phyloP scores from a whole-genome alignment of 37 sponge, comb jelly and placozoan genomes.

The Beroe forskalii region DNA sequence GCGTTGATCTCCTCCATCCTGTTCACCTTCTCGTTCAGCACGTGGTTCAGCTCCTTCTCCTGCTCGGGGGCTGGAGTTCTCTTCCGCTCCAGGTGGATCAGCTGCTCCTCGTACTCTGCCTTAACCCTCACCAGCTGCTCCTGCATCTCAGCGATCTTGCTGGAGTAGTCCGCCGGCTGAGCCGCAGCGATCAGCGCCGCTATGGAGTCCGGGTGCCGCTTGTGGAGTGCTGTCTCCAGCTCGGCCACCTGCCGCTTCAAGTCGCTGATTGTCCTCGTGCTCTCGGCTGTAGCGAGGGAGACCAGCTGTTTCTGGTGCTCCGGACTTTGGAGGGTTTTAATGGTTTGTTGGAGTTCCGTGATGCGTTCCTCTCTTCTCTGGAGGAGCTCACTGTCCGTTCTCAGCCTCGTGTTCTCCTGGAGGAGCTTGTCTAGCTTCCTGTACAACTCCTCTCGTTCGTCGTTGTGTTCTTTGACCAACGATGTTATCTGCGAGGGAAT shows the following conservation, averaged over 20 bases:
- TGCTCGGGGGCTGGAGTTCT: background rate
- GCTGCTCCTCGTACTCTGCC: constrained; percentile 20
- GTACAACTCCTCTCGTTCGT: constrained; percentile 27
- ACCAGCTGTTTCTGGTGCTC: constrained; percentile 21
- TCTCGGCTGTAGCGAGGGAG: background rate
- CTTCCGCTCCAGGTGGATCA: background rate
- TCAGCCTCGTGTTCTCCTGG: constrained; percentile 1
- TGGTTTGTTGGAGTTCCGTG: background rate
- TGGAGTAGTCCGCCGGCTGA: constrained; percentile 4
- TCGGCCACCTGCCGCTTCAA: constrained; percentile 55
- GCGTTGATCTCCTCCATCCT: constrained; percentile 7
- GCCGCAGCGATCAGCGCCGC: constrained; percentile 31
- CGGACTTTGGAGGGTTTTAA: background rate
- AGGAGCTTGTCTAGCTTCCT: background rate
- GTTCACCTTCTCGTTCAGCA: constrained; percentile 16
- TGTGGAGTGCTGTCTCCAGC: constrained; percentile 6
- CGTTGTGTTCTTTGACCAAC: constrained; percentile 13
- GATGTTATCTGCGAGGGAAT: constrained; percentile 26
- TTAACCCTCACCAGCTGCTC: background rate
- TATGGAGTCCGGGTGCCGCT: constrained; percentile 57
- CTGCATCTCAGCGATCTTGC: constrained; percentile 49
- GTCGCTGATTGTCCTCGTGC: background rate
- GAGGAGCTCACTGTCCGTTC: background rate
- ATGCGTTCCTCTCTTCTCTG: constrained; percentile 24
- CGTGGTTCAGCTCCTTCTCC: constrained; percentile 1